Conservation (phyloP, 2,113 vertebrate genomes). For the Trematomus loennbergii region DNA sequence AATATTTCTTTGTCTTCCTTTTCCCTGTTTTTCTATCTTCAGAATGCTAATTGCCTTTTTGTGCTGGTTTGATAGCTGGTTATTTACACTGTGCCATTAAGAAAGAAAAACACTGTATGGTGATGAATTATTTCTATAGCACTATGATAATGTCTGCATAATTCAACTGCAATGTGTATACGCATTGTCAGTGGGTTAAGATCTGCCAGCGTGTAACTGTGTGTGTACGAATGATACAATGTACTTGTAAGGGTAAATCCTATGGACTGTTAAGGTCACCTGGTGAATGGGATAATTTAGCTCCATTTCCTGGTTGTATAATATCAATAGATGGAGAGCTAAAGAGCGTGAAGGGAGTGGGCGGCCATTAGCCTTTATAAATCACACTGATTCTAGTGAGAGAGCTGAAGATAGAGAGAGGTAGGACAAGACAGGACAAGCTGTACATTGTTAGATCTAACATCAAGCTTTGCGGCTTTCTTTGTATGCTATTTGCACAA, state of each 20-base stretch:
- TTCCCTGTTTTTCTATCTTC: conserved; percentile 26
- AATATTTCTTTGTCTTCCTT: conserved; percentile 54
- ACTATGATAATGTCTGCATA: conserved; percentile 21
- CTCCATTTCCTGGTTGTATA: conserved; percentile 69
- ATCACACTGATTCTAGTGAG: conserved; percentile 54
- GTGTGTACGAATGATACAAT: conserved; percentile 13
- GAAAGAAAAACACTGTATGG: not conserved
- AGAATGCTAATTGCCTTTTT: conserved; percentile 34
- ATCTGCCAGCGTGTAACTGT: conserved; percentile 3
- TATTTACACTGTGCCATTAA: conserved; percentile 8
- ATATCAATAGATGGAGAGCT: conserved; percentile 69
- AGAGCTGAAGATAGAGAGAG: conserved; percentile 22
- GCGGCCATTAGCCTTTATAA: conserved; percentile 60
- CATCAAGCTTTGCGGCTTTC: not conserved
- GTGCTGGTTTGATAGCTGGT: not conserved
- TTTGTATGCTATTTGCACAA: not conserved
- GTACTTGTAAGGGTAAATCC: conserved; percentile 63
- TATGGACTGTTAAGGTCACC: conserved; percentile 62
- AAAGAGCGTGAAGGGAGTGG: conserved; percentile 66
- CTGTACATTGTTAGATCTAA: conserved; percentile 1
- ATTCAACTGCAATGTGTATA: conserved; percentile 20
- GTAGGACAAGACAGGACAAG: conserved; percentile 16
- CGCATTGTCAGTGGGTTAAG: conserved; percentile 10
- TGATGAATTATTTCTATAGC: conserved; percentile 35
- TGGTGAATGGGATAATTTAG: conserved; percentile 72